Percentiles rank a stretch among this genome's conserved stretches.
Evolutionary conservation across 2,888 invertebrate genomes (phyloP).

Genomic region (Hanleya hanleyi): DNA sequence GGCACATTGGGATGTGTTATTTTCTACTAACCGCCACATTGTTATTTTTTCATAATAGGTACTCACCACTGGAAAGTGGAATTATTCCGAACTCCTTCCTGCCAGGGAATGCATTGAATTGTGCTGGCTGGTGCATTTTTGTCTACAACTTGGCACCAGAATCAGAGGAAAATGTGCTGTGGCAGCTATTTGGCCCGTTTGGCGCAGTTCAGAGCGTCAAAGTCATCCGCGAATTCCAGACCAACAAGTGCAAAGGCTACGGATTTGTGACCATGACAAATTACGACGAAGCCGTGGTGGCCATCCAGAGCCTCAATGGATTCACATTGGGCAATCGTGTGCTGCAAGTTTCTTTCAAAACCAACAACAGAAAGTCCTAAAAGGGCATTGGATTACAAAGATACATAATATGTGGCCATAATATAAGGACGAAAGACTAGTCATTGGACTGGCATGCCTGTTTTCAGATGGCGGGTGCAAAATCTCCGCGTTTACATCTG

Average conservation of each 20-base stretch:
- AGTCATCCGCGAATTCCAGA: conserved; percentile 95
- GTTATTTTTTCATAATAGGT: conserved; percentile 42
- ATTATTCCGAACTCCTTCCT: conserved; percentile 67
- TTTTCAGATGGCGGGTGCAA: no score
- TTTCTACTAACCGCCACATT: not conserved
- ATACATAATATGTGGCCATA: no score
- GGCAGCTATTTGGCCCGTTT: conserved; percentile 97
- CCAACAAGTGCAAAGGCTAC: conserved; percentile 98
- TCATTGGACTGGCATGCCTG: not conserved
- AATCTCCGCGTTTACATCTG: no score
- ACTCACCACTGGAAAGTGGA: conserved; percentile 69
- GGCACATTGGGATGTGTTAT: no score
- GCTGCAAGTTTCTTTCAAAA: conserved; percentile 98
- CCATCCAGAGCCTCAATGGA: conserved; percentile 96
- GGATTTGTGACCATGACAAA: conserved; percentile 99
- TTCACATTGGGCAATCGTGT: conserved; percentile 96
- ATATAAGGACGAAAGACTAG: no score
- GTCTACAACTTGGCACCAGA: conserved; percentile 94
- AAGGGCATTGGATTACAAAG: no score
- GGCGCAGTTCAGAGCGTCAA: conserved; percentile 98
- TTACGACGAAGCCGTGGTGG: conserved; percentile 96
- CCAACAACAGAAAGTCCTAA: conserved; percentile 77
- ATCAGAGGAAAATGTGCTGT: conserved; percentile 91
- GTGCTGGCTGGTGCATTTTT: conserved; percentile 89
- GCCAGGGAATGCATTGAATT: conserved; percentile 58